These are phyloP conservation scores for Benitochromis conjunctus DNA, from an alignment of 2,113 vertebrate genomes.

Conservation along the genomic window DNA sequence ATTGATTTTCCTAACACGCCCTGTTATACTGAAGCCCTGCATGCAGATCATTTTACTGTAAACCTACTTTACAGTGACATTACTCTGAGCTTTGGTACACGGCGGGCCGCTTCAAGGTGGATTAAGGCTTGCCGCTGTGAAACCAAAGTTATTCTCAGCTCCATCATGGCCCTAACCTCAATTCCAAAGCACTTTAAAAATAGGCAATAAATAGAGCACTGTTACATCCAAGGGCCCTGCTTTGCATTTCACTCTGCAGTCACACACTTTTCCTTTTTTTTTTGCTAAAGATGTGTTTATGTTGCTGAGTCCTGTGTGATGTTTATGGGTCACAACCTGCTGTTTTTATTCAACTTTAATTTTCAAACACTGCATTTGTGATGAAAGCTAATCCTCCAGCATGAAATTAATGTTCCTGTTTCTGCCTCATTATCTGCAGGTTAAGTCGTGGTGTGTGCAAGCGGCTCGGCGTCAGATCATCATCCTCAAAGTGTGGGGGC, in stretches of 20 bases:
- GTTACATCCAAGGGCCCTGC: slow-evolving; percentile 18
- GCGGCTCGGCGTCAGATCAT: neutral
- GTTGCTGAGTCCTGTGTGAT: neutral
- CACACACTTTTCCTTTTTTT: neutral
- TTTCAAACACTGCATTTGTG: neutral
- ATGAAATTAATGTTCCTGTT: neutral
- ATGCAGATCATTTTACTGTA: neutral
- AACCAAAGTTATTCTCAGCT: slow-evolving; percentile 57
- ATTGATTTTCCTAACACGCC: neutral
- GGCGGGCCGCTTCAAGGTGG: slow-evolving; percentile 34
- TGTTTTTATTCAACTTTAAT: neutral
- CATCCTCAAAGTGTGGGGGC: neutral
- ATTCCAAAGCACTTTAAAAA: slow-evolving; percentile 50
- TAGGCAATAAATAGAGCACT: slow-evolving; percentile 35
- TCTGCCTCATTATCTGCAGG: slow-evolving; percentile 8
- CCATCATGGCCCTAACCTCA: slow-evolving; percentile 44
- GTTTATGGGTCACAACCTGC: neutral
- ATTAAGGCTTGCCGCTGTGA: slow-evolving; percentile 38
- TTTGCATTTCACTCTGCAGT: neutral
- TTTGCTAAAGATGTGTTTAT: neutral
- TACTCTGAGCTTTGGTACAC: neutral
- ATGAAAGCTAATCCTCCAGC: neutral
- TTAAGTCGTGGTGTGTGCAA: neutral
- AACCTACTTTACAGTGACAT: slow-evolving; percentile 23
- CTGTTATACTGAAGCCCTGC: neutral